A percentile compares a stretch with the other conserved stretches of the same genome.
Evolutionary conservation across 2,797 vertebrate species (phyloP).

Genomic region (Falco columbarius): DNA sequence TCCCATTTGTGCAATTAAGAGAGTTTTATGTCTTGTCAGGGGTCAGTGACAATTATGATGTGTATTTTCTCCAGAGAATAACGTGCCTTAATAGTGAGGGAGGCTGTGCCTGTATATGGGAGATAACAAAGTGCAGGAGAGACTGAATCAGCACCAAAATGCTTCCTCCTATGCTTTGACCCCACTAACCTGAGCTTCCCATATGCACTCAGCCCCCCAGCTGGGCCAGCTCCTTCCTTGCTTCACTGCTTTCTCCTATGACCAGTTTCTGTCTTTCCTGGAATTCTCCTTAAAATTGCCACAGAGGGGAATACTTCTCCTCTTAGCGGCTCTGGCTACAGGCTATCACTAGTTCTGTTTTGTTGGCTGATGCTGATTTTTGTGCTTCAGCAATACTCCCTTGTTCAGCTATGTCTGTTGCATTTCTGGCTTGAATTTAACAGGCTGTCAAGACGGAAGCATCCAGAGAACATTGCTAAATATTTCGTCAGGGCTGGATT

Average conservation of each 20-base stretch:
- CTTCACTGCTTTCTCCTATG: not conserved
- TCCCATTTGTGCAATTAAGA: not conserved
- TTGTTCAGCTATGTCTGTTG: not conserved
- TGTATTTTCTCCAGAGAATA: not conserved
- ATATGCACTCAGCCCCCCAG: not conserved
- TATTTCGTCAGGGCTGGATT: not conserved
- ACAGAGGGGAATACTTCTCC: not conserved
- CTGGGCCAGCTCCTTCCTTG: not conserved
- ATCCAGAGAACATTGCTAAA: not conserved
- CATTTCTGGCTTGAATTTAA: not conserved
- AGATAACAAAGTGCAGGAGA: not conserved
- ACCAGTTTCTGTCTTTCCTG: not conserved
- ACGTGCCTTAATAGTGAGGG: accelerated
- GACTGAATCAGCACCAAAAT: not conserved
- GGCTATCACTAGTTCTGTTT: not conserved
- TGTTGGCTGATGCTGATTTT: not conserved
- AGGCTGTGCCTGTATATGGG: not conserved
- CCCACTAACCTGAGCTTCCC: not conserved
- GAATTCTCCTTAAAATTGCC: not conserved
- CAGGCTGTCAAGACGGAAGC: not conserved
- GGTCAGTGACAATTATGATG: not conserved
- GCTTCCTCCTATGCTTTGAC: not conserved
- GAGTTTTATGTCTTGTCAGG: not conserved
- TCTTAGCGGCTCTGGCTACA: not conserved
- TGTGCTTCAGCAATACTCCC: not conserved